Base-by-base conservation (phyloP, 1,140 invertebrate species). In the Drosophila kurseongensis region DNA sequence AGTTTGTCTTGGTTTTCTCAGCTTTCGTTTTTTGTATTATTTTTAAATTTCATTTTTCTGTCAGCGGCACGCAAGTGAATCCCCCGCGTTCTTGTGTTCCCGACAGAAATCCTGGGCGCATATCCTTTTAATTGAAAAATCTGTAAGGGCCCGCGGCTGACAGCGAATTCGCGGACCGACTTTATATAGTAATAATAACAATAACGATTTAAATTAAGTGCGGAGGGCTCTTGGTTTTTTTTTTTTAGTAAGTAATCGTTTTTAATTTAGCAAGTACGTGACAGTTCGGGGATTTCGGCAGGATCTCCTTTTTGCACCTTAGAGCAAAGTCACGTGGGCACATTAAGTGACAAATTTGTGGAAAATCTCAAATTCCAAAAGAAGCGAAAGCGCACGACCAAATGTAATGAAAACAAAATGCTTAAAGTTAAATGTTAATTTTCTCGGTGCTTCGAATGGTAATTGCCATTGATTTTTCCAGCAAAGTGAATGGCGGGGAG, bases 191-290 rank as follows among this genome's bases (percentile, higher is more conserved):
- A 77, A 88, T 80, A 88, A 86, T 89, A 86, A 86, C 79, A 86
- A 88, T 88, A 88, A 88, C 83, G 82, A 83, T 84, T 88, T 80
- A 83, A 88, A 89, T 88, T 77, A 89, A 84, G 83, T 83, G 83
- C 50, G 27, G 52, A 88, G 68, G 67, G 72, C 72, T 76, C 66
- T 67, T 60, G 57, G 60, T 68, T 77, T 9, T 27, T 42, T 57
- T 32, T 52, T 32, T 63, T 78, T 63, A 80, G 79, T 83, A 80
- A 80, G 80, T 88, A 84, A 89, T 88, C 84, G 84, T 71, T 88
- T 88, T 88, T 88, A 88, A 88, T 88, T 89, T 84, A 88, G 79
- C 72, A 88, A 76, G 72, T 89, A 89, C 83, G 83, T 88, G 83
- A 89, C 84, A 88, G 45, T 69, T 71, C 16, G 12, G 59, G 48